A percentile compares a stretch with the other conserved stretches of the same genome.
These are phyloP conservation scores for Scolopax mira DNA, from an alignment of 2,113 vertebrate genomes.

Conservation along the genomic window DNA sequence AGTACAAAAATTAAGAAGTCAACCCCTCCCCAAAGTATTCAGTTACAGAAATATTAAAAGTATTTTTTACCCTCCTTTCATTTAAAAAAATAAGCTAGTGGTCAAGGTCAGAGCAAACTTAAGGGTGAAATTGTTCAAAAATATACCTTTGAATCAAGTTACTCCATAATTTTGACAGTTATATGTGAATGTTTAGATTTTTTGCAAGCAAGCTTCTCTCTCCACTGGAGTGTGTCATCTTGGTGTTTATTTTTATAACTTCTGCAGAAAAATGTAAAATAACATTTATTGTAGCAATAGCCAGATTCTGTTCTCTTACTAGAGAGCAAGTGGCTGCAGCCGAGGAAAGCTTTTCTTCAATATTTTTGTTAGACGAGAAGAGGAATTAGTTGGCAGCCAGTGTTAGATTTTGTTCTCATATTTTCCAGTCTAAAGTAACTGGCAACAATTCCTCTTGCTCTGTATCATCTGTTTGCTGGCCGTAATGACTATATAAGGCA, in stretches of 20 bases:
- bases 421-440: conserved; percentile 74
- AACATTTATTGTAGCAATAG: neutral
- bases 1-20: neutral
- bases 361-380: conserved; percentile 45
- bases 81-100: neutral
- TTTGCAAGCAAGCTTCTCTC: neutral
- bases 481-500: conserved; percentile 75
- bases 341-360: conserved; percentile 13
- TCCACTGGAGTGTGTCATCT: neutral
- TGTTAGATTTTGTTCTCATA: conserved; percentile 63
- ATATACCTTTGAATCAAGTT: neutral
- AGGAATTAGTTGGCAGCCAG: conserved; percentile 65
- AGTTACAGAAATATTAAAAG: neutral
- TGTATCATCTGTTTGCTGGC: conserved; percentile 57
- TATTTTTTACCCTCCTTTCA: neutral
- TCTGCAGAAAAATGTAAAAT: neutral
- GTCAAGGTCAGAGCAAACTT: neutral
- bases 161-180: neutral
- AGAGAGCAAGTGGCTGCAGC: conserved; percentile 18
- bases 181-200: neutral
- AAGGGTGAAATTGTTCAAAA: neutral
- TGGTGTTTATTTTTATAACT: neutral
- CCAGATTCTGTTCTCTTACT: neutral
- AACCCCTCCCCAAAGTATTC: neutral
- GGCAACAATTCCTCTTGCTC: conserved; percentile 60